Percentiles rank a stretch among this genome's conserved stretches.
Evolutionary conservation across 2,113 vertebrate genomes (phyloP).

Genomic region (Accipiter cooperii): DNA sequence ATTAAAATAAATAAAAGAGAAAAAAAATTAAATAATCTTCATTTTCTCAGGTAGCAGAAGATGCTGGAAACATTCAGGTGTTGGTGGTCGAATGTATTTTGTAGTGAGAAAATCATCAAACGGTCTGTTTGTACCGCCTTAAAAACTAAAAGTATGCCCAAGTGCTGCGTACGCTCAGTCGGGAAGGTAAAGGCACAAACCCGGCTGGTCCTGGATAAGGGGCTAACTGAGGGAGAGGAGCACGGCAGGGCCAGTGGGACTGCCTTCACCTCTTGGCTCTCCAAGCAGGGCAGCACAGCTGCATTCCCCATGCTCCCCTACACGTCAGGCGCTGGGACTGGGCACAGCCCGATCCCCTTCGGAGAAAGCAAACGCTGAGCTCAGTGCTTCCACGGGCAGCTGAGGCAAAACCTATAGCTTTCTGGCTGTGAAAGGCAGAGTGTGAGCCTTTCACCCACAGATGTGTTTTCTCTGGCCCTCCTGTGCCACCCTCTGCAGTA

Average conservation of each 20-base stretch:
- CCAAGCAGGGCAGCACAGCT: neutral
- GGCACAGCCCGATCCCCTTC: neutral
- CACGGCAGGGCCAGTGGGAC: neutral
- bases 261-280: neutral
- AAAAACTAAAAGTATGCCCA: neutral
- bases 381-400: neutral
- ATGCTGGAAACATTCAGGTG: neutral
- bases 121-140: neutral
- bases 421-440: neutral
- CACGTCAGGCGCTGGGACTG: neutral
- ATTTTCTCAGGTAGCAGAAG: neutral
- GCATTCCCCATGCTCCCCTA: neutral
- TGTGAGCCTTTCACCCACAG: neutral
- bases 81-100: fast-evolving
- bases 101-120: neutral
- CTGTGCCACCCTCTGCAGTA: neutral
- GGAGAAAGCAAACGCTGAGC: neutral
- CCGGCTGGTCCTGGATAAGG: neutral
- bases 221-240: neutral
- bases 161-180: neutral
- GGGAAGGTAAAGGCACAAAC: neutral
- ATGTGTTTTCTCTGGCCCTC: slow-evolving; percentile 30
- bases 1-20: neutral
- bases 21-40: neutral
- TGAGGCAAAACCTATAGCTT: neutral